These are phyloP conservation scores for Trididemnum clinides DNA, from an alignment of 23 tunicate species.

Conservation along the genomic window DNA sequence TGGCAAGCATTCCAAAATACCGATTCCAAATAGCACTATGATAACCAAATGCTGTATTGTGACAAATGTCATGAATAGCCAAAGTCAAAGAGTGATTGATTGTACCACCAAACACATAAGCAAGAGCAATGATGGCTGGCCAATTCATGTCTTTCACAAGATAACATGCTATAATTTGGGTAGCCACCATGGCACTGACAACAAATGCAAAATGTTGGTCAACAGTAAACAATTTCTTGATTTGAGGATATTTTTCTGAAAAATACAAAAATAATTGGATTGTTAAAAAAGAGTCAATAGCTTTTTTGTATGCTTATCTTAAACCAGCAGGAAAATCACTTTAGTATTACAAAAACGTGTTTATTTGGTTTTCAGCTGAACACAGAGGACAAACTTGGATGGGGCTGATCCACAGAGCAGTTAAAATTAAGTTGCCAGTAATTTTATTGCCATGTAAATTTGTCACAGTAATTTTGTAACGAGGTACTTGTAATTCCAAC, in stretches of 20 bases:
- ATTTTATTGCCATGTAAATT: too few species aligned
- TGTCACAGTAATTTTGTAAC: too few species aligned
- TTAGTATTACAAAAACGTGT: too few species aligned
- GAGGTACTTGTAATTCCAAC: too few species aligned
- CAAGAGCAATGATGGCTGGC: conserved; percentile 64
- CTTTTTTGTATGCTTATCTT: too few species aligned
- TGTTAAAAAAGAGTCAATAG: background rate
- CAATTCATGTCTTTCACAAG: conserved; percentile 83
- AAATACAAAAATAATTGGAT: background rate
- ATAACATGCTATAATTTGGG: conserved; percentile 83
- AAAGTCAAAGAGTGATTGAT: conserved; percentile 93
- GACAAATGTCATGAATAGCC: conserved; percentile 94
- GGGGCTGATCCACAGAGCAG: too few species aligned
- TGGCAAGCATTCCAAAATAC: conserved; percentile 96
- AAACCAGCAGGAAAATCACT: too few species aligned
- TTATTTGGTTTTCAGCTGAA: too few species aligned
- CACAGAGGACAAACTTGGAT: too few species aligned
- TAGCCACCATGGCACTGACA: conserved; percentile 89
- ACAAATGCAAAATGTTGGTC: conserved; percentile 78
- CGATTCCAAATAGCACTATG: conserved; percentile 79
- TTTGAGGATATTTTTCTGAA: conserved; percentile 88
- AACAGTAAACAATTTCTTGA: conserved; percentile 70
- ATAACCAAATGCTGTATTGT: conserved; percentile 93
- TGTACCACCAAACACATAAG: conserved; percentile 93
- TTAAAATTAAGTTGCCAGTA: too few species aligned